Conservation (phyloP, 1,140 invertebrate species). For the Drosophila serrata region DNA sequence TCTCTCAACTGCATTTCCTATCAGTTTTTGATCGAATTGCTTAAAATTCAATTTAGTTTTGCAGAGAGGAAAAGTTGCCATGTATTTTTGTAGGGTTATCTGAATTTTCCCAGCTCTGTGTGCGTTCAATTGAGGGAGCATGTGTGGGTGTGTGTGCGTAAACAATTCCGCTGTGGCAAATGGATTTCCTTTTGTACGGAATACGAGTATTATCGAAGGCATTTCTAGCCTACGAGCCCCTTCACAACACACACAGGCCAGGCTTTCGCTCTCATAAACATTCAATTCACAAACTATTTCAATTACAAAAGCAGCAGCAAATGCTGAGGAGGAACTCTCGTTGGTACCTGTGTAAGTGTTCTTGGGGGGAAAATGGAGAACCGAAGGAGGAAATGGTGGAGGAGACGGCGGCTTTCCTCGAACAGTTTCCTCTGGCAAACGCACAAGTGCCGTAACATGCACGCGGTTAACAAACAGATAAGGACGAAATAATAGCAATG, state of each 20-base stretch:
- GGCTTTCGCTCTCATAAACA: slow-evolving; percentile 34
- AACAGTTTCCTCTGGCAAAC: slow-evolving; percentile 21
- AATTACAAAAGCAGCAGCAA: slow-evolving; percentile 63
- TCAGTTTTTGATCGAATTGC: slow-evolving; percentile 11
- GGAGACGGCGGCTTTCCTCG: slow-evolving; percentile 26
- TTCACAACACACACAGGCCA: slow-evolving; percentile 8
- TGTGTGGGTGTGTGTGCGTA: slow-evolving; percentile 31
- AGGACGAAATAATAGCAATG: not conserved
- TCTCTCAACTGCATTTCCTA: slow-evolving; percentile 1
- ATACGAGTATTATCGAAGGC: slow-evolving; percentile 69
- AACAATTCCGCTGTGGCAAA: slow-evolving; percentile 75
- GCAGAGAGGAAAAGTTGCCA: slow-evolving; percentile 3
- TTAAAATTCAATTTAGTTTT: slow-evolving; percentile 21
- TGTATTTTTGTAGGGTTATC: not conserved
- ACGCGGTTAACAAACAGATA: slow-evolving; percentile 6
- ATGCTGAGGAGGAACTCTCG: slow-evolving; percentile 9
- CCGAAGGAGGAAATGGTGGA: slow-evolving; percentile 2
- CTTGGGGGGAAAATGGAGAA: slow-evolving; percentile 7
- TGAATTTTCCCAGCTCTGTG: slow-evolving; percentile 1
- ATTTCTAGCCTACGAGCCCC: slow-evolving; percentile 43
- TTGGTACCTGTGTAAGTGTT: slow-evolving; percentile 46
- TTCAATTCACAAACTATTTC: slow-evolving; percentile 73
- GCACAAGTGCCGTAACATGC: slow-evolving; percentile 42
- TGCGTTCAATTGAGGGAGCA: slow-evolving; percentile 2
- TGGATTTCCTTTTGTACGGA: slow-evolving; percentile 72